Conservation (phyloP, 2,888 invertebrate species). For the Melipona beecheii region DNA sequence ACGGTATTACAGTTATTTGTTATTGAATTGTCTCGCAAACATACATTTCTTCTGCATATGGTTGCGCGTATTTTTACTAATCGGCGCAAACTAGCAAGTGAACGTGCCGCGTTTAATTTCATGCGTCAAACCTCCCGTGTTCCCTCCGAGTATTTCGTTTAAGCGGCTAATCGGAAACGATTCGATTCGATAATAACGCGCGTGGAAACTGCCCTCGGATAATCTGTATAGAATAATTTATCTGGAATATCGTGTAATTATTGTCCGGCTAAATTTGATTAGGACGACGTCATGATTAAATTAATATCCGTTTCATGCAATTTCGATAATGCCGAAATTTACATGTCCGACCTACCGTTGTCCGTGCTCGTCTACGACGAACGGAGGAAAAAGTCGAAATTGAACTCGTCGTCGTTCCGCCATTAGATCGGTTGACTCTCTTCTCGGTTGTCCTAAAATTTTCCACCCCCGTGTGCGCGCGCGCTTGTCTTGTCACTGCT, state of each 20-base stretch:
- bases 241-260: conserved; percentile 1
- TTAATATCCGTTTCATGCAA: background rate
- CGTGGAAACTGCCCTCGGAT: background rate
- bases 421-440: background rate
- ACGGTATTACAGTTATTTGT: background rate
- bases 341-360: background rate
- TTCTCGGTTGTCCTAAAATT: background rate
- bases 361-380: background rate
- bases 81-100: background rate
- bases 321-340: too few species aligned
- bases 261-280: conserved; percentile 9
- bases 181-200: background rate
- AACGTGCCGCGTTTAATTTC: background rate
- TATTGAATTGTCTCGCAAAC: background rate
- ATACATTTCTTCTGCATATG: too few species aligned
- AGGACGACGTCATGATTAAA: background rate
- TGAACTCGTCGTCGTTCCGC: background rate
- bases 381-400: background rate
- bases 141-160: background rate
- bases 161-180: background rate
- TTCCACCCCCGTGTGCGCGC: background rate
- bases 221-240: conserved; percentile 21
- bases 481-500: conserved; percentile 36
- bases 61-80: background rate
- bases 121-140: background rate